Base-by-base conservation (phyloP, 2,888 invertebrate genomes). In the Drosophila helvetica region DNA sequence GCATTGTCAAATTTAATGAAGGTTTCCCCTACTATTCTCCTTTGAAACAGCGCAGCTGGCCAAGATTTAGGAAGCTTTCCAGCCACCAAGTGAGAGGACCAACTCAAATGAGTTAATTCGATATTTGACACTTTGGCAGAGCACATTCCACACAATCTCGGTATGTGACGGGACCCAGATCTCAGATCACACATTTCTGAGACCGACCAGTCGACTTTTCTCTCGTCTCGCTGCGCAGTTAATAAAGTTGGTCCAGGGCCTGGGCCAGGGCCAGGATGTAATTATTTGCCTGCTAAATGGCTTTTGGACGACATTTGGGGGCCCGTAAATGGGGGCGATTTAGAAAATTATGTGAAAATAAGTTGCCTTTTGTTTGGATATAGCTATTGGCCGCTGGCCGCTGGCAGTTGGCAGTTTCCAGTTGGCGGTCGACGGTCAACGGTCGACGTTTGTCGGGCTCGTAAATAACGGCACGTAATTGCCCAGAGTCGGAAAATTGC, bases 1-100 rank as follows among this genome's bases (percentile, higher is more conserved):
- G 60, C 78, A 80, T 85, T 90, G 88, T 89, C 84, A 87, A 89
- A 82, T 85, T 86, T 87, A 90, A 90, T 90, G 89, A 90, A 83
- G 90, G 88, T 89, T 88, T 77, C 64, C 74, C 75, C 53, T 43
- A 55, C 63, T 63, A 33, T 61, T 52, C 74, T 74, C 83, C 79
- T 77, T 80, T 80, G 83, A 82, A 75, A 77, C 78, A 52, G 78
- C 76, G 74, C 79, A 81, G 79, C 79, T 80, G 79, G 74, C 64
- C 61, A 87, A 75, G 85, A 83, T 86, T 86, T 83, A 73, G 58
- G 66, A 74, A 74, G 64, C 69, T 70, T 75, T 60, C 55, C 50
- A 61, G 48, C 19, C 42, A 51, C 30, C 22, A 25, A 38, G 18
- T 12, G n/a, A 55, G 48, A 58, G 45, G 33, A 38, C 30, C 59